Percentiles rank a stretch among this genome's conserved stretches.
These are phyloP conservation scores for Drosophila quadrilineata DNA, from an alignment of 1,140 invertebrate genomes.

Conservation along the genomic window DNA sequence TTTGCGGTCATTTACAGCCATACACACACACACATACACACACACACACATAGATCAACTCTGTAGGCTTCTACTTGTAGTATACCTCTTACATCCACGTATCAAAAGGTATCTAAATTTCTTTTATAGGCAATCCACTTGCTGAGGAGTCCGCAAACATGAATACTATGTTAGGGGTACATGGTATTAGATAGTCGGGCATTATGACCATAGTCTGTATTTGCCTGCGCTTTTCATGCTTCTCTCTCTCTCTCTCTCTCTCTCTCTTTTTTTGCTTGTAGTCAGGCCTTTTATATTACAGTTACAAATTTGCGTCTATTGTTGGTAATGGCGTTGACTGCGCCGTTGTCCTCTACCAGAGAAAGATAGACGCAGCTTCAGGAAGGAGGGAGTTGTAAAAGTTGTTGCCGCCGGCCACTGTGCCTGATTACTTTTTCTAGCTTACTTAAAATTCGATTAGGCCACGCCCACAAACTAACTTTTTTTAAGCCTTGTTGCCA, in stretches of 20 bases:
- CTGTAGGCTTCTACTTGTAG: neutral
- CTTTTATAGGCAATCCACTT: too few species aligned
- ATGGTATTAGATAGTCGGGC: too few species aligned
- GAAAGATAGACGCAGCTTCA: too few species aligned
- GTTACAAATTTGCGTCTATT: constrained; percentile 78
- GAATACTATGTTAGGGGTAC: too few species aligned
- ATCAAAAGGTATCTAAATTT: too few species aligned
- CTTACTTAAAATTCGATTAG: constrained; percentile 77
- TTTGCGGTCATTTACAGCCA: constrained; percentile 69
- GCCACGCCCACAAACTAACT: constrained; percentile 75
- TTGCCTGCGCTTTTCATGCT: neutral
- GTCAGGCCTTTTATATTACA: constrained; percentile 64
- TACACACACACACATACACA: constrained; percentile 16
- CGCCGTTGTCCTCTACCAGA: constrained; percentile 42
- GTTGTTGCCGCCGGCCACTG: constrained; percentile 51
- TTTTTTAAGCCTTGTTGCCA: too few species aligned
- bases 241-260: neutral
- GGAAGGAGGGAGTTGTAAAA: neutral
- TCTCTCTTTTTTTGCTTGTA: constrained; percentile 16
- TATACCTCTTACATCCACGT: too few species aligned
- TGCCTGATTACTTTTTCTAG: constrained; percentile 75
- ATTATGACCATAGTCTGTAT: too few species aligned
- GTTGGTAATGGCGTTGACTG: constrained; percentile 52
- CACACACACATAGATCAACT: neutral
- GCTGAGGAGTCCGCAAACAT: too few species aligned